These are phyloP conservation scores for Chionoecetes opilio DNA, from an alignment of 1,140 invertebrate genomes.

Conservation along the genomic window DNA sequence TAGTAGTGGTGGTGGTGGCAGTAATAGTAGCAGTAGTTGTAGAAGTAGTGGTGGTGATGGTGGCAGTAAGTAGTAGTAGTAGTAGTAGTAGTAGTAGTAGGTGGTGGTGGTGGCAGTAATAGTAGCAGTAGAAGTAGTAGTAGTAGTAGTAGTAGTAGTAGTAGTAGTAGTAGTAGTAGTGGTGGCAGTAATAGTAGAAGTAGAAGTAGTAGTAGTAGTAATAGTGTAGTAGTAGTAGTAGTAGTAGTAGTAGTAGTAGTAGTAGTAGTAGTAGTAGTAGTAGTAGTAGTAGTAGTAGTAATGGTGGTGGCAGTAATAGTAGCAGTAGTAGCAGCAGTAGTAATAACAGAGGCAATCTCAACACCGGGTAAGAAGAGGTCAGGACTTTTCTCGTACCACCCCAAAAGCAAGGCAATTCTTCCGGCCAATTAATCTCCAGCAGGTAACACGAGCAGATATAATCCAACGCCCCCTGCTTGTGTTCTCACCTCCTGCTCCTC, in stretches of 20 bases:
- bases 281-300: slow-evolving; percentile 1
- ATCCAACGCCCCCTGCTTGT: too few relatives aligned
- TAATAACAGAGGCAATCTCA: not conserved
- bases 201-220: not conserved
- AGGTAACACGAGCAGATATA: too few relatives aligned
- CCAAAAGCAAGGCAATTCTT: not conserved
- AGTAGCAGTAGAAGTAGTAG: not conserved
- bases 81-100: too few relatives aligned
- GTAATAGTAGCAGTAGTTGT: not conserved
- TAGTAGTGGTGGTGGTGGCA: not conserved
- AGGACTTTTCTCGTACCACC: not conserved
- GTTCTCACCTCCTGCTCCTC: too few relatives aligned
- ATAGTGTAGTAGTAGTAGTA: not conserved
- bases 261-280: not conserved
- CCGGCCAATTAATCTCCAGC: not conserved
- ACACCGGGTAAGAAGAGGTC: not conserved
- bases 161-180: not conserved
- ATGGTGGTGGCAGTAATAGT: slow-evolving; percentile 1
- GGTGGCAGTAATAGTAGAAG: not conserved
- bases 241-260: slow-evolving; percentile 19
- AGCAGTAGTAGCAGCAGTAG: not conserved
- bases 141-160: not conserved
- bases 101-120: not conserved
- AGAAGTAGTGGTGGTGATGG: not conserved
- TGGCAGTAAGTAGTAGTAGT: too few relatives aligned